phyloP scores from a whole-genome alignment of 2,797 vertebrate genomes.

The Lophius americanus region DNA sequence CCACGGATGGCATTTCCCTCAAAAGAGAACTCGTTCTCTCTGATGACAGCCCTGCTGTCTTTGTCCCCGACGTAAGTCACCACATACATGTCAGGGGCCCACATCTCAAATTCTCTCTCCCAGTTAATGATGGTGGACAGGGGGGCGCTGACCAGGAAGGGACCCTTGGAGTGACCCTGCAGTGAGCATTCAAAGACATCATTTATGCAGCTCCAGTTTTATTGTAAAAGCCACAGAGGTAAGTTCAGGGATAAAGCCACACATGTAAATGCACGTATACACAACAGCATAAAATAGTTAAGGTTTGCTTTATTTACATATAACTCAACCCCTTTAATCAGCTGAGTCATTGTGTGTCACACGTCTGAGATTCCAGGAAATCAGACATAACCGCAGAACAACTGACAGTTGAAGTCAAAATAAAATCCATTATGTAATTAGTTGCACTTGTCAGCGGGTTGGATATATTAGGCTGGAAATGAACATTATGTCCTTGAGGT shows the following conservation, averaged over 20 bases:
- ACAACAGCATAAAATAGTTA: slow-evolving; percentile 16
- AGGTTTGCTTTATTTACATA: slow-evolving; percentile 65
- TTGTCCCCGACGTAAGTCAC: slow-evolving; percentile 98
- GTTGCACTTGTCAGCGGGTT: too few relatives aligned
- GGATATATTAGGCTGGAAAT: too few relatives aligned
- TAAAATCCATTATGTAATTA: too few relatives aligned
- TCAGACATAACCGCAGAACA: too few relatives aligned
- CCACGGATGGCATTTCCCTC: slow-evolving; percentile 97
- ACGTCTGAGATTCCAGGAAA: slow-evolving; percentile 46
- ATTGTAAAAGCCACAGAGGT: neutral
- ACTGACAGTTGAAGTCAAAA: too few relatives aligned
- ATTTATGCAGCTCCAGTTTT: neutral
- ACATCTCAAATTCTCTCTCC: slow-evolving; percentile 99
- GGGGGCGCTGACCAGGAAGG: slow-evolving; percentile 96
- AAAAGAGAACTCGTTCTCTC: slow-evolving; percentile 98
- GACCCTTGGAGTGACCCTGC: slow-evolving; percentile 98
- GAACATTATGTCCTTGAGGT: too few relatives aligned
- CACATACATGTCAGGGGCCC: slow-evolving; percentile 98
- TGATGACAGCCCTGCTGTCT: slow-evolving; percentile 96
- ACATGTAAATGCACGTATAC: too few relatives aligned
- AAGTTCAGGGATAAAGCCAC: neutral
- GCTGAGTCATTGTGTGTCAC: slow-evolving; percentile 64
- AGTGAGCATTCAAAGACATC: neutral
- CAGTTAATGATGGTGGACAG: slow-evolving; percentile 99
- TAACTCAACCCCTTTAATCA: slow-evolving; percentile 68